Evolutionary conservation across 2,888 invertebrate species (phyloP).

Genomic region (Phyllotreta cruciferae): DNA sequence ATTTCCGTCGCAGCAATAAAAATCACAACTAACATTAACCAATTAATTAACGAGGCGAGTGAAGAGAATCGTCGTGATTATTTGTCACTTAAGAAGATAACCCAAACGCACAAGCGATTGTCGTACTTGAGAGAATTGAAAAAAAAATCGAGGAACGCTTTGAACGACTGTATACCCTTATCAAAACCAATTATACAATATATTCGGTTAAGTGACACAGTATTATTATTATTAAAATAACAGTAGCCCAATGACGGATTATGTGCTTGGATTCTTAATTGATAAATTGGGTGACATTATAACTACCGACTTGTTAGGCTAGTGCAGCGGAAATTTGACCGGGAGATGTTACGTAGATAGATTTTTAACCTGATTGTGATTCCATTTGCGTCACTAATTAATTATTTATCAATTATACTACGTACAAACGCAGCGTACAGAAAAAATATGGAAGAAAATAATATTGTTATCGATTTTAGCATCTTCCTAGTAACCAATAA

Average conservation of each 20-base stretch:
- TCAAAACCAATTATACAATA: slow-evolving; percentile 62
- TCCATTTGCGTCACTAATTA: too few relatives aligned
- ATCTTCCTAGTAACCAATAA: slow-evolving; percentile 25
- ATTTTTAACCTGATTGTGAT: background rate
- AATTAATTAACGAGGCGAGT: slow-evolving; percentile 57
- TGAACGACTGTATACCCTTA: slow-evolving; percentile 57
- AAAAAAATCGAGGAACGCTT: slow-evolving; percentile 31
- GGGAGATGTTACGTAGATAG: slow-evolving; percentile 1
- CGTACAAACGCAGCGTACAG: background rate
- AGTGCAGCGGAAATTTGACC: slow-evolving; percentile 21
- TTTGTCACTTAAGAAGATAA: slow-evolving; percentile 61
- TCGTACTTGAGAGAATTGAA: slow-evolving; percentile 20
- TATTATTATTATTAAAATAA: slow-evolving; percentile 60
- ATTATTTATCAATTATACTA: too few relatives aligned
- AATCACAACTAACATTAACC: slow-evolving; percentile 59
- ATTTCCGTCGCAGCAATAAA: slow-evolving; percentile 54
- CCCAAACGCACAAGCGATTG: slow-evolving; percentile 48
- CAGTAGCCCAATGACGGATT: slow-evolving; percentile 57
- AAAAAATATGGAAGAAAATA: background rate
- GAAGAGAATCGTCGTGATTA: slow-evolving; percentile 57
- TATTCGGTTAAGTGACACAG: slow-evolving; percentile 60
- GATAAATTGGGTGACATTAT: slow-evolving; percentile 59
- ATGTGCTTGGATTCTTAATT: slow-evolving; percentile 57
- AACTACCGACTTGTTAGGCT: slow-evolving; percentile 37
- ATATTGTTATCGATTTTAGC: slow-evolving; percentile 1